Percentiles rank a stretch among this genome's conserved stretches.
Conservation (phyloP, 1,140 invertebrate species). For the Aphaenogaster rudis region DNA sequence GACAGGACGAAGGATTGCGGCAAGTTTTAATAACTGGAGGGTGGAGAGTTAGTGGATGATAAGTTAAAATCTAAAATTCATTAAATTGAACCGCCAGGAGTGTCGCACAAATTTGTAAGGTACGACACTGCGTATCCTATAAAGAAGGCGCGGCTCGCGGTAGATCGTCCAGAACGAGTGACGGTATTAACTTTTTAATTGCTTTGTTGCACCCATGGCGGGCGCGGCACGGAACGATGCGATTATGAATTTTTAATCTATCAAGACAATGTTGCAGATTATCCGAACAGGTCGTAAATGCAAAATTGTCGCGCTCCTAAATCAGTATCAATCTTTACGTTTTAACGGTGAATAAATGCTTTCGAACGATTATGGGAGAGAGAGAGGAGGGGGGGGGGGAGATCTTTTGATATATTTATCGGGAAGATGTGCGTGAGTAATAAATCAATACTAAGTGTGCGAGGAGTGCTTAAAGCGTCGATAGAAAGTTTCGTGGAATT, state of each 20-base stretch:
- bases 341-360: neutral
- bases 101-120: constrained; percentile 68
- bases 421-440: constrained; percentile 11
- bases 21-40: constrained; percentile 78
- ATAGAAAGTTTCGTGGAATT: constrained; percentile 79
- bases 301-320: constrained; percentile 40
- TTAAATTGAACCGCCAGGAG: constrained; percentile 75
- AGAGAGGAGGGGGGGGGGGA: too few species aligned
- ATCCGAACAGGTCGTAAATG: constrained; percentile 33
- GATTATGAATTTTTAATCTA: constrained; percentile 61
- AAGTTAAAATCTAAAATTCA: constrained; percentile 83
- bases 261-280: neutral
- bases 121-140: constrained; percentile 56
- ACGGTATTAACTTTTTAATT: constrained; percentile 74
- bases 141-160: constrained; percentile 59
- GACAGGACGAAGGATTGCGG: constrained; percentile 64
- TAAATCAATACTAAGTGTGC: constrained; percentile 48
- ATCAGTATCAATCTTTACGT: constrained; percentile 1
- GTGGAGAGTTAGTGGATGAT: constrained; percentile 75
- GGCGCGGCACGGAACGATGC: constrained; percentile 12
- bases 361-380: neutral
- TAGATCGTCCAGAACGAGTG: constrained; percentile 52
- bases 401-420: too few species aligned
- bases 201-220: constrained; percentile 52
- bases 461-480: constrained; percentile 46